Evolutionary conservation across 2,888 invertebrate species (phyloP), one percentile per base, ranked within the genome.

Genomic region (Diachrysia chrysitis): DNA sequence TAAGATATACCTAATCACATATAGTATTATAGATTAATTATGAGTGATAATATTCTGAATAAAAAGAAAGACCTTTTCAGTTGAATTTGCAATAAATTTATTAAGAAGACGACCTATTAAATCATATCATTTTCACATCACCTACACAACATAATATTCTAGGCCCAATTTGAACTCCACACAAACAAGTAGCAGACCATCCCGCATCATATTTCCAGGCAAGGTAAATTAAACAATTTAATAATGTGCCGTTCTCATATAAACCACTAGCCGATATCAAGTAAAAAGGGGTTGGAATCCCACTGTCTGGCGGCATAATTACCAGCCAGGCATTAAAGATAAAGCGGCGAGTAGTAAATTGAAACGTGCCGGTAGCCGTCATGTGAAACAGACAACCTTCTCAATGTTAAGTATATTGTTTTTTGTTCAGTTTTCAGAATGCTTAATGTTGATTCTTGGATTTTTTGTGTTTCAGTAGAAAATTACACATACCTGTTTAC

Each of bases 301-400:
- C 59, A 82, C 83, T 86, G 89, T 88, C 89, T 88, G 86, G 81
- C 81, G 68, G 76, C 67, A 83, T 87, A 88, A 89, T 89, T 89
- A 89, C 83, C 82, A 84, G 66, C 69, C 83, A 84, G 79, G 83
- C 81, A 84, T 86, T 85, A 82, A 85, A 84, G 85, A 86, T 88
- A 82, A 81, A 87, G 78, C 76, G 79, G 75, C 63, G 72, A 77
- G 81, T 81, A 77, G 81, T 81, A 83, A 87, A 89, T 87, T 87
- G 85, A 87, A 87, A 89, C 84, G 76, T 85, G 74, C 81, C 73
- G 78, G 79, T 85, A 75, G 75, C 77, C 80, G 84, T 85, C 85
- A 78, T 74, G 78, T 82, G 75, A 72, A 68, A 66, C 55, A 60
- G 74, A 71, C 64, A 73, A 69, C 57, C 29, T 58, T 68, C 23